Evolutionary conservation across 2,888 invertebrate genomes (phyloP).

Genomic region (Thumatha senex): DNA sequence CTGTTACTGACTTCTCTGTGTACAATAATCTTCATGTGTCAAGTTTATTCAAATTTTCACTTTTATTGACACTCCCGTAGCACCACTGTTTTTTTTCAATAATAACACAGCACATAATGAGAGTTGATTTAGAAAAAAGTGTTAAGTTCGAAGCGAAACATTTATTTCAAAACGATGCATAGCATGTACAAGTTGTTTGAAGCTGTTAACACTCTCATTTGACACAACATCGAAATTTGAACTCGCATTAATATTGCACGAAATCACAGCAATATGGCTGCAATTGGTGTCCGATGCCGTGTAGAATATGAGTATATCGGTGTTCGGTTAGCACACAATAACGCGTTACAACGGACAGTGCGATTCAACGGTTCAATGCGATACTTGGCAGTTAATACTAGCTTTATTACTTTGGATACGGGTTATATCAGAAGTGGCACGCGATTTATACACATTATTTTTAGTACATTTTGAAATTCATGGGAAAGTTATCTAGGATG

Average conservation of each 20-base stretch:
- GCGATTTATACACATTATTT: not conserved
- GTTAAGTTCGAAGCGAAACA: too few relatives aligned
- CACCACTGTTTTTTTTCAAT: too few relatives aligned
- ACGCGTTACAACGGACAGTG: slow-evolving; percentile 14
- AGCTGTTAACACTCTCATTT: slow-evolving; percentile 3
- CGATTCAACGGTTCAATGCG: slow-evolving; percentile 26
- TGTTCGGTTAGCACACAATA: slow-evolving; percentile 11
- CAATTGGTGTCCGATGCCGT: slow-evolving; percentile 2
- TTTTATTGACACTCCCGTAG: too few relatives aligned
- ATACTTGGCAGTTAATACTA: slow-evolving; percentile 34
- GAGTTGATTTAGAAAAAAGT: too few relatives aligned
- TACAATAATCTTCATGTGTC: too few relatives aligned
- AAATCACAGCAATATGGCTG: not conserved
- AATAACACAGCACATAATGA: too few relatives aligned
- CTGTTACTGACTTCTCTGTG: too few relatives aligned
- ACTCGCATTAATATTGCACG: slow-evolving; percentile 1
- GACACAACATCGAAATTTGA: slow-evolving; percentile 5
- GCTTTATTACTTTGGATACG: slow-evolving; percentile 21
- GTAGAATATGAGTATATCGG: not conserved
- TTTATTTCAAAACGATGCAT: too few relatives aligned
- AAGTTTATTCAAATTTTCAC: too few relatives aligned
- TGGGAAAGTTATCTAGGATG: not conserved
- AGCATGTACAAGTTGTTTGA: too few relatives aligned
- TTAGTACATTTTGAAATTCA: not conserved
- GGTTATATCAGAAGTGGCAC: slow-evolving; percentile 5